Percentiles rank a stretch among this genome's conserved stretches.
Evolutionary conservation across 1,140 invertebrate species (phyloP).

Genomic region (Zaprionus kolodkinae): DNA sequence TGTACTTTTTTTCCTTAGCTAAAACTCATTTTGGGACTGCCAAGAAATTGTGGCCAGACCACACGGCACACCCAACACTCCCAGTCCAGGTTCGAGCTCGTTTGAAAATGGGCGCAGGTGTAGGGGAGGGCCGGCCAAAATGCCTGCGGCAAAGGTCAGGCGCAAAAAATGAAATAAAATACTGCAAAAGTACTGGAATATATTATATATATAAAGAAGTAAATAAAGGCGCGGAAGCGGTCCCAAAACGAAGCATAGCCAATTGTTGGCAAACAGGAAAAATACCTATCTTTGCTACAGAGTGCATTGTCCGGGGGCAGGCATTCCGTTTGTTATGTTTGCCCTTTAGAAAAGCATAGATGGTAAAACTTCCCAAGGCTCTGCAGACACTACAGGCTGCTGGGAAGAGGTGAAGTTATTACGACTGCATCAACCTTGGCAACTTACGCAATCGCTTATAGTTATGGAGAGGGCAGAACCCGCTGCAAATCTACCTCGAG

Average conservation of each 20-base stretch:
- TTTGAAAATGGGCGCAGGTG: conserved; percentile 36
- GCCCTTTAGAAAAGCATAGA: background rate
- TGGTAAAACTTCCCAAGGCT: too few relatives aligned
- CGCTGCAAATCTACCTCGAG: background rate
- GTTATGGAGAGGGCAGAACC: background rate
- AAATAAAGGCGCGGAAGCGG: conserved; percentile 47
- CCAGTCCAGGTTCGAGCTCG: conserved; percentile 33
- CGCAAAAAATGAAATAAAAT: conserved; percentile 66
- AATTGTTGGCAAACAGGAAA: conserved; percentile 44
- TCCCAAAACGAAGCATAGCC: conserved; percentile 35
- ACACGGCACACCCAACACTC: conserved; percentile 55
- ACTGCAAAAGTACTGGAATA: conserved; percentile 20
- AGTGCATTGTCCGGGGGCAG: conserved; percentile 3
- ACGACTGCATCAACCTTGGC: conserved; percentile 1
- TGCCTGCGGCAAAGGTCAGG: conserved; percentile 60
- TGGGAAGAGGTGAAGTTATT: background rate
- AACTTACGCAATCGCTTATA: background rate
- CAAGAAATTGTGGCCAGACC: conserved; percentile 65
- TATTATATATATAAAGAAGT: background rate
- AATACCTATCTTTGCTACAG: conserved; percentile 1
- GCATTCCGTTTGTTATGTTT: background rate
- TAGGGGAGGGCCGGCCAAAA: background rate
- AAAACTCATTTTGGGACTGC: conserved; percentile 30
- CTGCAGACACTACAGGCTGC: background rate
- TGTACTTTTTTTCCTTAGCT: conserved; percentile 39